phyloP scores from a whole-genome alignment of 30 jellyfish, hydroid and myxozoan species.

The Mastigias papua region DNA sequence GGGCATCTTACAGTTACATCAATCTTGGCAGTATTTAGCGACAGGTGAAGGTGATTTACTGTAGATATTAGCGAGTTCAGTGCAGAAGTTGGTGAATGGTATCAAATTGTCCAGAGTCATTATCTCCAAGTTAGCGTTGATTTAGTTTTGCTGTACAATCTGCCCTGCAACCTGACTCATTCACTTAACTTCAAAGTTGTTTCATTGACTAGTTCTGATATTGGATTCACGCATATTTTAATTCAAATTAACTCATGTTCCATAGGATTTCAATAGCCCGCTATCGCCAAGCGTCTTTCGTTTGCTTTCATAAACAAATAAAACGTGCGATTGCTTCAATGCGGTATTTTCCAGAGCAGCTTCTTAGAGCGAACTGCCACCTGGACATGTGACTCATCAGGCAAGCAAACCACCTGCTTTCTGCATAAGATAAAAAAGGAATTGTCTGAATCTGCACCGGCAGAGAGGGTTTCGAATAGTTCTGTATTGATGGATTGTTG shows the following conservation, averaged over 20 bases:
- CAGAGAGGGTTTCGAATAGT: slow-evolving; percentile 6
- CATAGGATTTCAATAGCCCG: neutral
- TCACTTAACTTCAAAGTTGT: neutral
- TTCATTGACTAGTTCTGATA: neutral
- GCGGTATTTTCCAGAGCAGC: slow-evolving; percentile 7
- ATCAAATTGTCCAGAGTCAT: neutral
- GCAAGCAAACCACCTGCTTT: slow-evolving; percentile 53
- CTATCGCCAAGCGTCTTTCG: neutral
- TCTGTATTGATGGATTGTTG: slow-evolving; percentile 8
- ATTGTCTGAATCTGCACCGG: slow-evolving; percentile 43
- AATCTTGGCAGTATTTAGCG: too few species aligned
- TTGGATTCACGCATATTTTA: neutral
- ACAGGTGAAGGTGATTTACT: too few species aligned
- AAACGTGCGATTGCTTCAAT: slow-evolving; percentile 40
- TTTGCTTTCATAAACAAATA: slow-evolving; percentile 22
- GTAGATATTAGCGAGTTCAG: too few species aligned
- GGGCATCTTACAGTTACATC: too few species aligned
- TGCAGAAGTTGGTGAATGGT: neutral
- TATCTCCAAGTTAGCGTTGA: neutral
- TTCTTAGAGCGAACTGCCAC: slow-evolving; percentile 23
- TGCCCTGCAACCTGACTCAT: neutral
- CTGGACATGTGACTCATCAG: slow-evolving; percentile 61
- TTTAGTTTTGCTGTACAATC: neutral
- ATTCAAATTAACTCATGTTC: neutral
- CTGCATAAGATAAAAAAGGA: neutral